Percentiles rank a stretch among this genome's conserved stretches.
These are phyloP conservation scores for Cydia fagiglandana DNA, from an alignment of 1,140 invertebrate genomes.

Conservation along the genomic window DNA sequence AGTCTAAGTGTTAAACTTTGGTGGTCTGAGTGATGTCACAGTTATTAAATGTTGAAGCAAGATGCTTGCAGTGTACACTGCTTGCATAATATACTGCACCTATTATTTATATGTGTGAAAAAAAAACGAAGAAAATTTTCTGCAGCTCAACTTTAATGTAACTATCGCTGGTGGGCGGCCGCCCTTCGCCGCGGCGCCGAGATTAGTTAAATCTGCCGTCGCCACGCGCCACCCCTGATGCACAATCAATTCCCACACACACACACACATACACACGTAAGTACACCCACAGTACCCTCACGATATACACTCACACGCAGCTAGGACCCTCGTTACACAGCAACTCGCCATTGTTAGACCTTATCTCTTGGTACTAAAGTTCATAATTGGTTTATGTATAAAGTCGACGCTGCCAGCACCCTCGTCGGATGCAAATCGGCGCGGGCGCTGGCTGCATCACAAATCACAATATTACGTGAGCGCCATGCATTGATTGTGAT, in stretches of 20 bases:
- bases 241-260: constrained; percentile 15
- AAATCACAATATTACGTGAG: neutral
- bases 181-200: neutral
- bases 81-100: no score
- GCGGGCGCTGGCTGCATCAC: neutral
- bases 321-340: neutral
- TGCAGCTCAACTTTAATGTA: neutral
- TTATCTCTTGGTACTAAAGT: neutral
- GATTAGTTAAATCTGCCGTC: constrained; percentile 21
- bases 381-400: neutral
- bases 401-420: neutral
- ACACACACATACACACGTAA: no score
- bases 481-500: constrained; percentile 10
- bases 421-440: neutral
- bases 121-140: neutral
- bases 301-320: neutral
- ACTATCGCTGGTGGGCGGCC: neutral
- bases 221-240: constrained; percentile 13
- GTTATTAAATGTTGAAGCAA: no score
- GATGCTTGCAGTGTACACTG: neutral
- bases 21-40: no score
- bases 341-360: neutral
- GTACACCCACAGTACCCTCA: neutral
- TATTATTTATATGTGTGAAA: neutral
- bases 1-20: no score